Evolutionary conservation across 2,113 vertebrate species (phyloP).

Genomic region (Petroica traversi): DNA sequence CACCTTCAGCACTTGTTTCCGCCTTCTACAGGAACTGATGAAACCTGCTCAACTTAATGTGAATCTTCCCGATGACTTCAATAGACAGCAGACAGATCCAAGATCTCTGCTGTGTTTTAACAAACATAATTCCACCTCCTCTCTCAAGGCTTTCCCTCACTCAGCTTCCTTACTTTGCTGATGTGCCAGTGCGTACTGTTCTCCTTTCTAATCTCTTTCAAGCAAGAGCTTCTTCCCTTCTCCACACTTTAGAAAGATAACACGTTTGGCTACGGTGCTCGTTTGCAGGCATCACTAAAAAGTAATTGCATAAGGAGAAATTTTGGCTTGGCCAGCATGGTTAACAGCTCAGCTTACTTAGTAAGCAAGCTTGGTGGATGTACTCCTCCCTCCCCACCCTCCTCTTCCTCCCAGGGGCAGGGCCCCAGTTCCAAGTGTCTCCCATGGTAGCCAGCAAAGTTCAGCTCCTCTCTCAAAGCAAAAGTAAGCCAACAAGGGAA

Average conservation of each 20-base stretch:
- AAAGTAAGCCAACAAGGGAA: background rate
- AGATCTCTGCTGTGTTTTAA: background rate
- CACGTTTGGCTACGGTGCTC: fast-evolving
- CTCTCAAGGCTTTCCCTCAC: background rate
- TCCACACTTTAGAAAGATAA: background rate
- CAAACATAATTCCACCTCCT: background rate
- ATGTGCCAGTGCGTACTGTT: background rate
- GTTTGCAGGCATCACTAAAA: background rate
- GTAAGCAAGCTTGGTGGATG: background rate
- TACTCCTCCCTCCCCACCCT: slow-evolving; percentile 9
- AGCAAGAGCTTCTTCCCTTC: background rate
- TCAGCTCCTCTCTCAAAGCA: background rate
- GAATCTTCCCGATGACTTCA: slow-evolving; percentile 3
- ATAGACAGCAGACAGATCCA: background rate
- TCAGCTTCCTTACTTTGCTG: background rate
- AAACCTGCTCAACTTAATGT: background rate
- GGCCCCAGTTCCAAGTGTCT: background rate
- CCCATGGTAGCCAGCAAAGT: background rate
- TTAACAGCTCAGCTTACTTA: background rate
- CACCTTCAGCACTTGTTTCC: slow-evolving; percentile 21
- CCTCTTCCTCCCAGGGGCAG: background rate
- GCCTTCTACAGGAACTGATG: background rate
- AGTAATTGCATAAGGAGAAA: background rate
- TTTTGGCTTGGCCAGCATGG: background rate
- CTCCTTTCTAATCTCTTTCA: background rate